Evolutionary conservation across 2,888 invertebrate genomes (phyloP), one percentile per base, ranked within the genome.

Genomic region (Leptopterna dolabrata): DNA sequence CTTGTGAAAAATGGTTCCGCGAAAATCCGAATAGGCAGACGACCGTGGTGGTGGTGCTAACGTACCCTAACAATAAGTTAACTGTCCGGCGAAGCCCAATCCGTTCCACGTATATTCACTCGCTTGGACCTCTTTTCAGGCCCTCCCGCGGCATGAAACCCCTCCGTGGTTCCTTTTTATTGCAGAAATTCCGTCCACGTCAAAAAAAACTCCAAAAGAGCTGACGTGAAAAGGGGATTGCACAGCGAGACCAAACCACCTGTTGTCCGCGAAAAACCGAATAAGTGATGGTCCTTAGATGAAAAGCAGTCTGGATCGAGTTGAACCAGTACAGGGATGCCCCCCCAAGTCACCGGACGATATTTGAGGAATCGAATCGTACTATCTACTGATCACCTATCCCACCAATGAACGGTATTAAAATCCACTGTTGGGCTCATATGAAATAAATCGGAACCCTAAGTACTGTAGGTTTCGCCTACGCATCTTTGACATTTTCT

Each of bases 81-180:
- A 73, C 73, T 73, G 73, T 73, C 36, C 19, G 36, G 36, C 73
- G 30, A 16, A 24, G 63, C 73, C 41, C 73, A 19, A 73, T 73
- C 73, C 73, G 73, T 73, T 73, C 73, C 73, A 73, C 73, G 73
- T 36, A 73, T 73, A 73, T 73, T 73, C 73, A 73, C 73, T 73
- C 36, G 73, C 30, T 36, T 11, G n/a, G 73, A 16, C 16, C 14
- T 36, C 16, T 19, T 73, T 19, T 36, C 27, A 71, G 19, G 19
- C 36, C 36, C 41, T 36, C 19, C 41, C 13, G n/a, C 14, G 16
- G 73, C 16, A 73, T 16, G 36, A 73, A 30, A 73, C 73, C 29
- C 19, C 73, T 36, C 73, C 73, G 41, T 36, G n/a, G 73, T 30
- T 41, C 19, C 73, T 73, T 73, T 73, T 73, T 73, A 73, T 73